Evolutionary conservation across 2,888 invertebrate species (phyloP).

Genomic region (Acanthacorydalis orientalis): DNA sequence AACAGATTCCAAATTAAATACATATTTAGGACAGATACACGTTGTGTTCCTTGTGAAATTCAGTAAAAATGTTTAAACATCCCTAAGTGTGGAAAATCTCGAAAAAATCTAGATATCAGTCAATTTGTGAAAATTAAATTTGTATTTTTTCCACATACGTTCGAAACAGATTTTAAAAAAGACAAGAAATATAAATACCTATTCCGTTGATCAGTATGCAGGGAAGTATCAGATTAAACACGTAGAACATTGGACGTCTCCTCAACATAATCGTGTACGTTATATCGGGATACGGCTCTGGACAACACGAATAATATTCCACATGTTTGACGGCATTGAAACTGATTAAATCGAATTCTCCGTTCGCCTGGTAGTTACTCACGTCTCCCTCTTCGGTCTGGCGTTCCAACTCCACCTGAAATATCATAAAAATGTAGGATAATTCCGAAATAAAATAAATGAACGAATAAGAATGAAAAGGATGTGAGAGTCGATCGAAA

Average conservation of each 20-base stretch:
- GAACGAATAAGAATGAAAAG: too few relatives aligned
- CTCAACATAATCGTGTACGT: slow-evolving; percentile 62
- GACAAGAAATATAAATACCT: slow-evolving; percentile 31
- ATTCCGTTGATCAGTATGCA: slow-evolving; percentile 74
- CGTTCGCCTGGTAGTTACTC: slow-evolving; percentile 80
- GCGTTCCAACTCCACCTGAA: slow-evolving; percentile 53
- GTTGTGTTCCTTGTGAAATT: too few relatives aligned
- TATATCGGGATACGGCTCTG: slow-evolving; percentile 71
- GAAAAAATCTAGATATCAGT: too few relatives aligned
- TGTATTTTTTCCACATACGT: background rate
- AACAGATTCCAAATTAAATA: too few relatives aligned
- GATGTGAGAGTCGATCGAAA: too few relatives aligned
- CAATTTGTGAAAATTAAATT: too few relatives aligned
- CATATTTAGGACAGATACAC: too few relatives aligned
- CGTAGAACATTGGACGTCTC: slow-evolving; percentile 67
- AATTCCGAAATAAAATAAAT: too few relatives aligned
- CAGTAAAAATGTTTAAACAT: too few relatives aligned
- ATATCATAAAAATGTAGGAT: too few relatives aligned
- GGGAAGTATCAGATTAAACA: slow-evolving; percentile 71
- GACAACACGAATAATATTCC: slow-evolving; percentile 63
- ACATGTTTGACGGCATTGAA: slow-evolving; percentile 57
- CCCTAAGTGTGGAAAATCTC: too few relatives aligned
- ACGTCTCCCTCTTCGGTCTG: slow-evolving; percentile 70
- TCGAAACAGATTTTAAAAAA: background rate
- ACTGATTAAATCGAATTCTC: slow-evolving; percentile 71